Evolutionary conservation across 2,797 vertebrate species (phyloP).

Genomic region (Hyperoplus immaculatus): DNA sequence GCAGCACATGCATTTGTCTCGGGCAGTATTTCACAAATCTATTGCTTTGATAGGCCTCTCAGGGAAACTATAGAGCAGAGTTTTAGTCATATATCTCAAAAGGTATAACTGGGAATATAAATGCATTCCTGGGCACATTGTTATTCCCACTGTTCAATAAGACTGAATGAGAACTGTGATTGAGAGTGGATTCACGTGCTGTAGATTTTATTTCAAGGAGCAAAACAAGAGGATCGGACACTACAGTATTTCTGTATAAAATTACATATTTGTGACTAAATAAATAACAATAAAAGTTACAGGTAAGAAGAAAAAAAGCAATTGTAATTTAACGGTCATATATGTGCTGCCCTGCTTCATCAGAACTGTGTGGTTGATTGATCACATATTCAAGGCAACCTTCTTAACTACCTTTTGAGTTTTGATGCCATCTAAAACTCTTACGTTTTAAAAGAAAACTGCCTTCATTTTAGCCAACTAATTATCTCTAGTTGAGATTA

Average conservation of each 20-base stretch:
- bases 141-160: constrained; percentile 54
- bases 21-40: constrained; percentile 48
- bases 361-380: neutral
- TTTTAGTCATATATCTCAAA: constrained; percentile 47
- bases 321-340: neutral
- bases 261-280: neutral
- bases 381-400: neutral
- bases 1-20: constrained; percentile 28
- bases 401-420: no score
- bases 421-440: no score
- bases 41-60: constrained; percentile 42
- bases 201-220: constrained; percentile 3
- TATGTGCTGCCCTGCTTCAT: neutral
- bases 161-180: constrained; percentile 18
- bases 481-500: no score
- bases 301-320: no score
- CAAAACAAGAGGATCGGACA: neutral
- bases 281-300: neutral
- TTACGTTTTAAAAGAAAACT: no score
- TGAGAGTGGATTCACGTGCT: constrained; percentile 4
- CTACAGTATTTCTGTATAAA: neutral
- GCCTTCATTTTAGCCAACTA: no score
- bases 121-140: constrained; percentile 35
- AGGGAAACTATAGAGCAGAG: constrained; percentile 39
- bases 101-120: constrained; percentile 44